A percentile compares a stretch with the other conserved stretches of the same genome.
Conservation (phyloP, 2,113 vertebrate species). For the Notechis scutatus region DNA sequence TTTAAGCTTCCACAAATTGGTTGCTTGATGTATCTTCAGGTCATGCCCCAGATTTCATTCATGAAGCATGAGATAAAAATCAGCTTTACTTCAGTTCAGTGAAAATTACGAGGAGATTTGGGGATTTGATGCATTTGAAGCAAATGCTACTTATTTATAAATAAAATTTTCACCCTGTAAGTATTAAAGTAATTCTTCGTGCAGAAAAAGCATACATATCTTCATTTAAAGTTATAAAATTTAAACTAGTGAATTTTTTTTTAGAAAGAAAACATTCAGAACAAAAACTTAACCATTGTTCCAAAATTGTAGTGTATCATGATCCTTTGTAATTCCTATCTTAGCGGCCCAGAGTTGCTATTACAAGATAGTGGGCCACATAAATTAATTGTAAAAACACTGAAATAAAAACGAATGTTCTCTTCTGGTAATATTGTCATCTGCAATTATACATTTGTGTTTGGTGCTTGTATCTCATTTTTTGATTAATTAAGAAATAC, state of each 20-base stretch:
- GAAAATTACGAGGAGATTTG: neutral
- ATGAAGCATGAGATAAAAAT: neutral
- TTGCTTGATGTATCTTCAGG: neutral
- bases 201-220: neutral
- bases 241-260: neutral
- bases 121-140: neutral
- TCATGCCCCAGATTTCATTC: neutral
- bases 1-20: neutral
- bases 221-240: neutral
- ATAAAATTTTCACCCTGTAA: neutral
- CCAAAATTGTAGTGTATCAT: neutral
- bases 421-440: neutral
- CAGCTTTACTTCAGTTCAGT: neutral
- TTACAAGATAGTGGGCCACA: neutral
- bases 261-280: neutral
- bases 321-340: neutral
- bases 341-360: neutral
- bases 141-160: neutral
- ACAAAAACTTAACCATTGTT: neutral
- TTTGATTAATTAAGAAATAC: neutral
- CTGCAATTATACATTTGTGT: neutral
- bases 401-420: neutral
- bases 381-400: neutral
- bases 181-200: neutral
- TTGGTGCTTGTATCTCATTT: neutral